Base-by-base conservation (phyloP, 2,113 vertebrate species). In the Arothron firmamentum region DNA sequence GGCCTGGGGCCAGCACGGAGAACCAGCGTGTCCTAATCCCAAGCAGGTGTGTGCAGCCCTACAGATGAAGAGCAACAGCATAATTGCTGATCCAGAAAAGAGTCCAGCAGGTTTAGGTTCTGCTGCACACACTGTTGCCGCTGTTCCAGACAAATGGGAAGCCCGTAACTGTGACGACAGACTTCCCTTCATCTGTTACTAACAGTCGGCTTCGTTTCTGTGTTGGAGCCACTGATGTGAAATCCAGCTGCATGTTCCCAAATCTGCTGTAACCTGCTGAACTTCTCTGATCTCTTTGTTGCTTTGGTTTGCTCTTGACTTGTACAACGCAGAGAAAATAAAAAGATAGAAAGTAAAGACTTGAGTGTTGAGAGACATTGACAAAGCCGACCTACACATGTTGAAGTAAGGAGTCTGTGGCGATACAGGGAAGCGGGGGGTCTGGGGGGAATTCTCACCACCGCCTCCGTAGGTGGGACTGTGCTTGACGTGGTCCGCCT, bases 391-490 rank as follows among this genome's bases (percentile, higher is more conserved):
- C 91, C 90, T 88, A 91, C 90, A 67, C 58, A 86, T 72, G 70
- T 85, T 84, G 74, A 87, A 87, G 86, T 85, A 88, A 82, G 84
- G 86, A 85, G 85, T 88, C 88, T 90, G 87, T 84, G 90, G 85
- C 1, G 75, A 89, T 68, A 87, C 65, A 0, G 84, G 88, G 55
- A 91, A 90, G 74, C 85, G 74, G 74, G 90, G 85, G 79, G 72
- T 90, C 52, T 65, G 85, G 67, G 83, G 73, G 74, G 77, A 88
- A 78, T 74, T 90, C 94, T 96, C 92, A 96, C 95, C 94, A 68
- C 88, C 90, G 41, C 76, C 70, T 79, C 87, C 71, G 42, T 89
- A 88, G 11, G 85, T 89, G 45, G 93, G 93, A 77, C 90, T 94
- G 80, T 81, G 85, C 0, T 88, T 80, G 15, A 88, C 74, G 28